Evolutionary conservation across 2,888 invertebrate genomes (phyloP), one percentile per base, ranked within the genome.

Genomic region (Dasysyrphus albostriatus): DNA sequence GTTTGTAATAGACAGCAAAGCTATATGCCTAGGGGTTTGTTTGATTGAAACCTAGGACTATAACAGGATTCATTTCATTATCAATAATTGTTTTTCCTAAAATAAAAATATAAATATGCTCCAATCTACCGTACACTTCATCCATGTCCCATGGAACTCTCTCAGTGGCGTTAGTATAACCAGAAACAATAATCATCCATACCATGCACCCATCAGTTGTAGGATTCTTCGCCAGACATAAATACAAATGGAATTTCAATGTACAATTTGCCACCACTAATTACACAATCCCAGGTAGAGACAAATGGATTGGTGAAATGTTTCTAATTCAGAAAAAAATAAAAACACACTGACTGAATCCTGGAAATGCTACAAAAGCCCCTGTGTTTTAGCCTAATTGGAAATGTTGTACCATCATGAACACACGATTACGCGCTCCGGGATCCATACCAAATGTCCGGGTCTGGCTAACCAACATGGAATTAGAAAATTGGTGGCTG

Each of bases 191-290:
- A 5, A 16, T 8, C 32, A 37, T 12, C 39, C 39, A 0, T 7
- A 19, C 12, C 16, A 16, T 5, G 6, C 5, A 59, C 37, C 39
- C 24, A 24, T 24, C 59, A 12, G 39, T 14, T 34, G 19, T 19
- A n/a, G n/a, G n/a, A 19, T 37, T 19, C 37, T 19, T 39, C 19
- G 0, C 10, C 59, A 19, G 37, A 6, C 19, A 16, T 19, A n/a
- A 2, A 24, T 24, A 7, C 37, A 59, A 59, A 59, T 59, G 59
- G 59, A 59, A 12, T 59, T 59, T 59, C 59, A 19, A 39, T 59
- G 59, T 59, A 37, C 37, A 59, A 59, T 59, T 59, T 6, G 16
- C 59, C 39, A 59, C 59, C 59, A 59, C 59, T 59, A 59, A 59
- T 59, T 59, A 59, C 37, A 59, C 37, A 59, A 59, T 37, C 19